A percentile compares a stretch with the other conserved stretches of the same genome.
phyloP scores from a whole-genome alignment of 2,888 invertebrate species.

The Drosophila koepferae region DNA sequence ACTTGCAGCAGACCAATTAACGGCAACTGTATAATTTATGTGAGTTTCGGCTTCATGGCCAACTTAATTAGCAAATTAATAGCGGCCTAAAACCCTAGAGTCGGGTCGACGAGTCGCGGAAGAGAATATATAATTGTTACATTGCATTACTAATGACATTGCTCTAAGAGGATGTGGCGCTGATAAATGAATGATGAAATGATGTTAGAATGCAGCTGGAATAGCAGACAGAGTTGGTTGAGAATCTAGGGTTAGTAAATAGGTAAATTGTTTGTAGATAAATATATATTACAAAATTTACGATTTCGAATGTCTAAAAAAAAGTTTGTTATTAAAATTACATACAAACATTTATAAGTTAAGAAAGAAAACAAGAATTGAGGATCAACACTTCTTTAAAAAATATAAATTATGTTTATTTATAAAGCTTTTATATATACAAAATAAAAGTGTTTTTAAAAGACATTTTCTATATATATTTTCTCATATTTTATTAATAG shows the following conservation, averaged over 20 bases:
- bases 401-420: too few species aligned
- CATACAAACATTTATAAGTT: too few species aligned
- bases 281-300: too few species aligned
- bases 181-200: neutral
- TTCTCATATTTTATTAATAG: too few species aligned
- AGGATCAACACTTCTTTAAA: too few species aligned
- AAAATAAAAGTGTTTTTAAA: too few species aligned
- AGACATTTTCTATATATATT: too few species aligned
- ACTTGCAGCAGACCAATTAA: constrained; percentile 44
- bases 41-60: constrained; percentile 25
- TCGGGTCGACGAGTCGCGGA: constrained; percentile 4
- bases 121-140: constrained; percentile 1
- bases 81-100: constrained; percentile 6
- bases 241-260: neutral
- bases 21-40: constrained; percentile 25
- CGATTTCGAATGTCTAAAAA: too few species aligned
- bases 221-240: neutral
- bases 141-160: neutral
- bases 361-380: too few species aligned
- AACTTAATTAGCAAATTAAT: constrained; percentile 57
- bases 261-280: too few species aligned
- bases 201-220: neutral
- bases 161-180: neutral
- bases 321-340: too few species aligned
- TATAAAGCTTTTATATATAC: too few species aligned